These are phyloP conservation scores for Anguilla anguilla DNA, from an alignment of 2,797 vertebrate species.

Conservation along the genomic window DNA sequence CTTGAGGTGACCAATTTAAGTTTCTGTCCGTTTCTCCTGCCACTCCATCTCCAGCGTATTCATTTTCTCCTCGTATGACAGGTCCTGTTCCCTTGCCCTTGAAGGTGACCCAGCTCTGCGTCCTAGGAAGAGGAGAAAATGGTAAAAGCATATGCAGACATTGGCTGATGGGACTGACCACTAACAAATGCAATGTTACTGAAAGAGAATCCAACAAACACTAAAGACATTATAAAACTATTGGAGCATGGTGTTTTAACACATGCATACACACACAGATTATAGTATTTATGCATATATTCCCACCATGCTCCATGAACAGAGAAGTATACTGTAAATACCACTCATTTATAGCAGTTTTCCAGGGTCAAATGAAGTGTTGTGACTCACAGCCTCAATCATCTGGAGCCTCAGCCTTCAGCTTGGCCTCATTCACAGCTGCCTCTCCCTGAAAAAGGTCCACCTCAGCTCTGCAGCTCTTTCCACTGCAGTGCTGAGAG, in stretches of 20 bases:
- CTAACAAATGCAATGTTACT: not conserved
- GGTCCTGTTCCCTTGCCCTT: constrained; percentile 79
- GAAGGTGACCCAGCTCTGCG: constrained; percentile 77
- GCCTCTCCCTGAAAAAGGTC: constrained; percentile 87
- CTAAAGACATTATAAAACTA: not conserved
- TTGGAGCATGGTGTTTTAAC: not conserved
- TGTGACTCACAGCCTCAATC: constrained; percentile 80
- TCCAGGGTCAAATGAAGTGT: not conserved
- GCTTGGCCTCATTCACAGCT: constrained; percentile 82
- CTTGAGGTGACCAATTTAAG: constrained; percentile 78
- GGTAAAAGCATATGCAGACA: not conserved
- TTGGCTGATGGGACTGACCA: not conserved
- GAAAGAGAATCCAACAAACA: not conserved
- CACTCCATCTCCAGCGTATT: constrained; percentile 77
- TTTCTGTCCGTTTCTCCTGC: constrained; percentile 70
- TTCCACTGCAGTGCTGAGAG: constrained; percentile 80
- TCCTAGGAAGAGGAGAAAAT: constrained; percentile 64
- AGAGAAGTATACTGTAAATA: not conserved
- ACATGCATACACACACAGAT: not conserved
- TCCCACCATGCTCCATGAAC: not conserved
- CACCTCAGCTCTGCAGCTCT: constrained; percentile 84
- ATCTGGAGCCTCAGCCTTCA: constrained; percentile 79
- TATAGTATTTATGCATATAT: too few relatives aligned
- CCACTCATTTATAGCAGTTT: not conserved
- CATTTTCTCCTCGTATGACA: constrained; percentile 73